A percentile compares a stretch with the other conserved stretches of the same genome.
These are phyloP conservation scores for Menura novaehollandiae DNA, from an alignment of 2,113 vertebrate genomes.

Conservation along the genomic window DNA sequence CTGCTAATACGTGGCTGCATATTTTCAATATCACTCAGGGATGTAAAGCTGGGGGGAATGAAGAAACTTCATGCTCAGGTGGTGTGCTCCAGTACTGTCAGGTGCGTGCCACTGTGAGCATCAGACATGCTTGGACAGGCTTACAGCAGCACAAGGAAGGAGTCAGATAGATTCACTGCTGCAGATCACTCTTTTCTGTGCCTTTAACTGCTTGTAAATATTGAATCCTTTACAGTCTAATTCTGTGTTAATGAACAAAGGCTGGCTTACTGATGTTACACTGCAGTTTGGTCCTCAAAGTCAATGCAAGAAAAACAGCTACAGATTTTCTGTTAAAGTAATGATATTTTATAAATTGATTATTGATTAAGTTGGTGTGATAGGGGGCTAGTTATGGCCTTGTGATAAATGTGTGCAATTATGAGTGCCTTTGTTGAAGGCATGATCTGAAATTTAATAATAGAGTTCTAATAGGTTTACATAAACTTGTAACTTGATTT, in stretches of 20 bases:
- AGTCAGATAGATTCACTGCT: not conserved
- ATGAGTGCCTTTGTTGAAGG: not conserved
- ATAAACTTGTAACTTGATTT: conserved; percentile 57
- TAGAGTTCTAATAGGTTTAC: conserved; percentile 12
- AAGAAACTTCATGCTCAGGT: not conserved
- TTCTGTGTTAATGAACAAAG: not conserved
- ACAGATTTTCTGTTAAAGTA: conserved; percentile 16
- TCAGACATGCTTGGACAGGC: not conserved
- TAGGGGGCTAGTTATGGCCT: not conserved
- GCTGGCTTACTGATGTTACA: not conserved
- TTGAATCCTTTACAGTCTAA: not conserved
- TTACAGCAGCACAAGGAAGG: not conserved
- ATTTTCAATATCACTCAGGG: not conserved
- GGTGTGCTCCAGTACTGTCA: not conserved
- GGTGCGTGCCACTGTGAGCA: not conserved
- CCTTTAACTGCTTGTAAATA: not conserved
- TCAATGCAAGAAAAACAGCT: not conserved
- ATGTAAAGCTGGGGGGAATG: not conserved
- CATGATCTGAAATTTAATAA: conserved; percentile 55
- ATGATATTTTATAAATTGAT: conserved; percentile 54
- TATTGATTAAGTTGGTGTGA: conserved; percentile 26
- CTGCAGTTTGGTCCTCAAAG: not conserved
- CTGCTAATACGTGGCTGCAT: not conserved
- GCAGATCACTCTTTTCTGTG: not conserved
- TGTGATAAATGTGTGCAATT: conserved; percentile 35